Conservation (phyloP, 37 sponge, comb jelly and placozoan genomes). For the Cliona cf. orientalis region DNA sequence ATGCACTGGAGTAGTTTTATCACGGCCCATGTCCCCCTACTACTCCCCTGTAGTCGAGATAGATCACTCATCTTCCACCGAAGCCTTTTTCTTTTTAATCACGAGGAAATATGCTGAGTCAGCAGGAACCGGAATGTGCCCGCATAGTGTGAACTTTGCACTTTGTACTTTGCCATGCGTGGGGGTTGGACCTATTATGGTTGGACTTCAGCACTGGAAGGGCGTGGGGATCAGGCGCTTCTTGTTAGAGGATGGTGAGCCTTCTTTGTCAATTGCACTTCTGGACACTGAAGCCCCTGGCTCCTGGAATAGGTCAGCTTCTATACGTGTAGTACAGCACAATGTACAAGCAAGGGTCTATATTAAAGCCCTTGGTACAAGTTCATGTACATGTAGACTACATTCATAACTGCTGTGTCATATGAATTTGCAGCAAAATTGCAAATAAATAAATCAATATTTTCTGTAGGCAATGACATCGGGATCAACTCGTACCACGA, state of each 20-base stretch:
- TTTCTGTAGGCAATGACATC: constrained; percentile 40
- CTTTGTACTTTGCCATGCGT: too few relatives aligned
- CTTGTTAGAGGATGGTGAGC: constrained; percentile 2
- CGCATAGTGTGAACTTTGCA: too few relatives aligned
- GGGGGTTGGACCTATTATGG: too few relatives aligned
- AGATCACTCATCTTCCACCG: neutral
- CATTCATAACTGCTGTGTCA: neutral
- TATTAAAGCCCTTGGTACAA: neutral
- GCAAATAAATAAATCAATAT: neutral
- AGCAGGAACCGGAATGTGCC: neutral
- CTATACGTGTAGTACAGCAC: neutral
- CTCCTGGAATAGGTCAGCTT: constrained; percentile 44
- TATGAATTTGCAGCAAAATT: neutral
- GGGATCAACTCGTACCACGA: constrained; percentile 62
- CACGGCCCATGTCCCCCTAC: constrained; percentile 4
- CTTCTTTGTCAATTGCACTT: constrained; percentile 67
- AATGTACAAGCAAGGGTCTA: neutral
- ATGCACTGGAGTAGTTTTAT: constrained; percentile 46
- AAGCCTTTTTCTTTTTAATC: neutral
- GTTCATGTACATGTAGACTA: neutral
- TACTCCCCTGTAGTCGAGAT: constrained; percentile 10
- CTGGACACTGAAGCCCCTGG: constrained; percentile 68
- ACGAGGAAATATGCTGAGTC: neutral
- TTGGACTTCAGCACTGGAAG: too few relatives aligned
- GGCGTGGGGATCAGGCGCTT: neutral